Base-by-base conservation (phyloP, 1,140 invertebrate species). In the Tribolium castaneum region DNA sequence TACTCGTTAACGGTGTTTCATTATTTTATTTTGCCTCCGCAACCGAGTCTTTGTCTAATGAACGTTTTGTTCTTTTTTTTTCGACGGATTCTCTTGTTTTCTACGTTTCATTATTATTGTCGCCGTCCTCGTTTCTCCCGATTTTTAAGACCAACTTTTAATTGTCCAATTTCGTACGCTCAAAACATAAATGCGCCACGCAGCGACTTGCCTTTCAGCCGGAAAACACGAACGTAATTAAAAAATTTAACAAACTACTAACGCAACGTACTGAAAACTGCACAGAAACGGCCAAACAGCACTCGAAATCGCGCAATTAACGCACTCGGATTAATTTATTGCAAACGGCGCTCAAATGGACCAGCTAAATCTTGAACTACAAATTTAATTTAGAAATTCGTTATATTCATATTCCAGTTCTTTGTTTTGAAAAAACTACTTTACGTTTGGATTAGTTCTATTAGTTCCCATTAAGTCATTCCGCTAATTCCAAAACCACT, bases 1-100 rank as follows among this genome's bases (percentile, higher is more conserved):
- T 77, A 78, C 77, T 80, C 80, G 80, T 80, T 80, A 80, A 78
- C 77, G 77, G 70, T 76, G 80, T 80, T 80, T 80, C 74, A 80
- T 80, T 80, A 78, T 80, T 80, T 78, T 76, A 78, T 80, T 80
- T 80, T 76, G 56, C 50, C 70, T 66, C 74, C 70, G 77, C 77
- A 73, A 78, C 71, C 71, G 56, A 75, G 39, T 76, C 75, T 75
- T 80, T 77, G 62, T 78, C 51, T 74, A 78, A 78, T 75, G 59
- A 54, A 73, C 75, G 13, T 77, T 77, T 77, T 62, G 59, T 66
- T 30, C 56, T 35, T 66, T 66, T 66, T 35, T 52, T 45, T 45
- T 45, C n/a, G 22, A 35, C 25, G 59, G 34, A 66, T 66, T 34
- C 30, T 25, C 59, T 13, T 66, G 30, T 66, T 66, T 66, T 66